A percentile compares a stretch with the other conserved stretches of the same genome.
These are phyloP conservation scores for Amphilophus citrinellus DNA, from an alignment of 2,113 vertebrate genomes.

Conservation along the genomic window DNA sequence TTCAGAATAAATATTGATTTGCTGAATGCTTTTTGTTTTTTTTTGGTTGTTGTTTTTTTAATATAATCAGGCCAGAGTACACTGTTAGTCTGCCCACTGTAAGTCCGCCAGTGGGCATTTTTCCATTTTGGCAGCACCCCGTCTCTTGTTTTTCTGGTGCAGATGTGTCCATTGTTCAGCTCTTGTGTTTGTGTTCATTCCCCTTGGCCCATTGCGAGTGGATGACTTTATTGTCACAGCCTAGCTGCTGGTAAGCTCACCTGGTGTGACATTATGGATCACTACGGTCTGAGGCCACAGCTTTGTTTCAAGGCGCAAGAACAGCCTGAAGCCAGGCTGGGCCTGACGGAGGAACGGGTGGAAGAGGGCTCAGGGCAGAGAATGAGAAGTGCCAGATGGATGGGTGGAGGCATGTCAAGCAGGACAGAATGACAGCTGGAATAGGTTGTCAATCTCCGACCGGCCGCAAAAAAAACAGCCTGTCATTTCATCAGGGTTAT, in stretches of 20 bases:
- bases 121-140: slow-evolving; percentile 23
- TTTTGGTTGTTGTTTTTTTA: background rate
- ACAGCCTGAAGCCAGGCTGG: slow-evolving; percentile 35
- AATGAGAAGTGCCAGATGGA: slow-evolving; percentile 55
- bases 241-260: slow-evolving; percentile 46
- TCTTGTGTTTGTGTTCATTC: slow-evolving; percentile 34
- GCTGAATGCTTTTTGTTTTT: background rate
- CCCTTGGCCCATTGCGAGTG: slow-evolving; percentile 12
- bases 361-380: slow-evolving; percentile 30
- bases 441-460: slow-evolving; percentile 66
- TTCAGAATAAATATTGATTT: slow-evolving; percentile 6
- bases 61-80: background rate
- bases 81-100: slow-evolving; percentile 21
- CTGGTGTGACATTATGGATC: slow-evolving; percentile 53
- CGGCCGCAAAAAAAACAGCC: slow-evolving; percentile 47
- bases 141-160: slow-evolving; percentile 22
- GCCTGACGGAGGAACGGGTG: slow-evolving; percentile 20
- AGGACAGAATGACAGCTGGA: slow-evolving; percentile 61
- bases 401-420: slow-evolving; percentile 52
- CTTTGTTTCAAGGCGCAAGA: slow-evolving; percentile 50
- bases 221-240: slow-evolving; percentile 55
- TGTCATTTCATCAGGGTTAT: slow-evolving; percentile 63
- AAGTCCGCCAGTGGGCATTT: slow-evolving; percentile 16
- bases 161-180: slow-evolving; percentile 62
- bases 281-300: slow-evolving; percentile 25